Evolutionary conservation across 2,797 vertebrate genomes (phyloP).

Genomic region (Rhinoraja longicauda): DNA sequence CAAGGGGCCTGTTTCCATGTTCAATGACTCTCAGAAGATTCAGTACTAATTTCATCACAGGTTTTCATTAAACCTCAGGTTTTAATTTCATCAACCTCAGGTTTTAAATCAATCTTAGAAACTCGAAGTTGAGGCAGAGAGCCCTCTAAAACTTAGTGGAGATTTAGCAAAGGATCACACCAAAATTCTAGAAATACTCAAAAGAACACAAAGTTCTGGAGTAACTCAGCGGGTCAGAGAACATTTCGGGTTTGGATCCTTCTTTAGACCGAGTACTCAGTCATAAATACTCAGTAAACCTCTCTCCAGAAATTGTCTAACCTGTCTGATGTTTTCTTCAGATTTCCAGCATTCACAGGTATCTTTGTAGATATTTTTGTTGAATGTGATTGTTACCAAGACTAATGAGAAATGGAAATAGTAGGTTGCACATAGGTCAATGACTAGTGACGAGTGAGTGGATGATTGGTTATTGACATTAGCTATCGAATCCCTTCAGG

Average conservation of each 20-base stretch:
- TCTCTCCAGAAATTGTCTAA: no score
- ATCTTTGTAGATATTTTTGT: neutral
- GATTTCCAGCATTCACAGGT: no score
- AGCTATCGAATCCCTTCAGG: neutral
- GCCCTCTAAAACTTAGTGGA: neutral
- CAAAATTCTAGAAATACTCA: no score
- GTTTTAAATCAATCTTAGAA: neutral
- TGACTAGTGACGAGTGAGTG: neutral
- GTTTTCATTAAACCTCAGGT: constrained; percentile 13
- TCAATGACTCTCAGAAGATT: neutral
- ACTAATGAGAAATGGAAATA: neutral
- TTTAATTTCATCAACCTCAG: neutral
- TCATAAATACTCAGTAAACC: no score
- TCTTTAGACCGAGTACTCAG: no score
- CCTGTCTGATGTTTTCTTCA: no score
- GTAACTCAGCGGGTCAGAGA: no score
- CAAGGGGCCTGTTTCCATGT: no score
- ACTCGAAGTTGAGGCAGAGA: neutral
- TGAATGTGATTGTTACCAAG: neutral
- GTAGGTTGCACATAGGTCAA: neutral
- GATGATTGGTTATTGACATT: neutral
- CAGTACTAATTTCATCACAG: neutral
- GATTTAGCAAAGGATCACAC: neutral
- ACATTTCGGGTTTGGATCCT: no score
- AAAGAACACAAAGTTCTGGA: no score